Evolutionary conservation across 1,140 invertebrate species (phyloP), one percentile per base, ranked within the genome.

Genomic region (Batillaria attramentaria): DNA sequence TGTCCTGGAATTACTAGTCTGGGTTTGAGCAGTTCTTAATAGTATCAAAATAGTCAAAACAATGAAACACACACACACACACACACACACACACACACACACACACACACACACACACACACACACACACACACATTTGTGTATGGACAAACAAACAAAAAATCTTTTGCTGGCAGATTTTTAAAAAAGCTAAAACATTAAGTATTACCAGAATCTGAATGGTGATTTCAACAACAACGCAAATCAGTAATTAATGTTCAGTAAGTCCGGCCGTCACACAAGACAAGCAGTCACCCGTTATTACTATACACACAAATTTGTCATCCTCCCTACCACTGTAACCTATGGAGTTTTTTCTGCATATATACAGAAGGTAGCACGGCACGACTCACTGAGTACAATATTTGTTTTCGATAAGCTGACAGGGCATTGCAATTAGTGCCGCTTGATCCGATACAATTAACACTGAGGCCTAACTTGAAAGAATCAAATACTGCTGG

Each of bases 31-130:
- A 50, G 24, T 13, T 13, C 10, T 50, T 13, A 50, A 13, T 13
- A 50, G 24, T 50, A 50, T 13, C 46, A 50, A 50, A 10, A 50
- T 13, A 10, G 24, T 24, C 24, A 50, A 13, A 50, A 50, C 10
- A 50, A 10, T 24, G 24, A 24, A 50, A 10, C 10, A 50, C 46
- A 50, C 46, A 50, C 46, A 50, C 46, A 50, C 46, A 50, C 46
- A 50, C 46, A 50, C 46, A 50, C 46, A 50, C 46, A 50, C 46
- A 50, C 46, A 50, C 46, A 50, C 46, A 50, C 46, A 50, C 46
- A 50, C 46, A 50, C 46, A 50, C 46, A 50, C 46, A 50, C 46
- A 50, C 46, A 50, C 46, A 50, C 46, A 50, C 46, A 50, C 46
- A 50, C 46, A 50, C 46, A 50, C 46, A 50, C 46, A 50, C 46